Evolutionary conservation across 2,797 vertebrate genomes (phyloP).

Genomic region (Manis pentadactyla): DNA sequence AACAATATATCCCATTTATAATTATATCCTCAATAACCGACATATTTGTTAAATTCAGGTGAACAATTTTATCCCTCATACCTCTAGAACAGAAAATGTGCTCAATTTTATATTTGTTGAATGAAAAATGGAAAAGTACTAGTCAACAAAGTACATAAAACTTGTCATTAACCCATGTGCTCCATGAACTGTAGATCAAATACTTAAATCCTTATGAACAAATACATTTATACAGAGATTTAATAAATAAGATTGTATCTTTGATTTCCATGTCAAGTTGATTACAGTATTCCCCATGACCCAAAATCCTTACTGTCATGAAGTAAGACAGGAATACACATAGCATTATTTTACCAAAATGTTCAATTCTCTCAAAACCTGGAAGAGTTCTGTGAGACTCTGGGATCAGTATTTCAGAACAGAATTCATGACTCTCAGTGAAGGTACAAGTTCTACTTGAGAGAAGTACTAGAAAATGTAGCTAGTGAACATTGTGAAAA

Average conservation of each 20-base stretch:
- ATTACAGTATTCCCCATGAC: background rate
- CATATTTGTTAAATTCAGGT: constrained; percentile 20
- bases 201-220: background rate
- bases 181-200: constrained; percentile 25
- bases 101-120: background rate
- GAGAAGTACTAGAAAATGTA: constrained; percentile 10
- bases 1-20: constrained; percentile 25
- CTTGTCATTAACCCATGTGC: background rate
- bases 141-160: constrained; percentile 31
- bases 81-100: background rate
- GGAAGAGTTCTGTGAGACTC: background rate
- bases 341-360: constrained; percentile 23
- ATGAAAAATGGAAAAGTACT: constrained; percentile 3
- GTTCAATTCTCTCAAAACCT: constrained; percentile 32
- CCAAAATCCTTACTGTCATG: background rate
- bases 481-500: constrained; percentile 23
- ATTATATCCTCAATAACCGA: background rate
- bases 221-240: constrained; percentile 30
- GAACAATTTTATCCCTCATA: background rate
- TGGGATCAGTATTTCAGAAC: background rate
- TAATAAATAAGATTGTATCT: constrained; percentile 25
- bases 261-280: constrained; percentile 6
- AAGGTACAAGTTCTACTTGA: constrained; percentile 14
- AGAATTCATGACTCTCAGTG: background rate
- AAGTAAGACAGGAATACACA: background rate